These are phyloP conservation scores for Campoletis sonorensis DNA, from an alignment of 1,140 invertebrate species.

Conservation along the genomic window DNA sequence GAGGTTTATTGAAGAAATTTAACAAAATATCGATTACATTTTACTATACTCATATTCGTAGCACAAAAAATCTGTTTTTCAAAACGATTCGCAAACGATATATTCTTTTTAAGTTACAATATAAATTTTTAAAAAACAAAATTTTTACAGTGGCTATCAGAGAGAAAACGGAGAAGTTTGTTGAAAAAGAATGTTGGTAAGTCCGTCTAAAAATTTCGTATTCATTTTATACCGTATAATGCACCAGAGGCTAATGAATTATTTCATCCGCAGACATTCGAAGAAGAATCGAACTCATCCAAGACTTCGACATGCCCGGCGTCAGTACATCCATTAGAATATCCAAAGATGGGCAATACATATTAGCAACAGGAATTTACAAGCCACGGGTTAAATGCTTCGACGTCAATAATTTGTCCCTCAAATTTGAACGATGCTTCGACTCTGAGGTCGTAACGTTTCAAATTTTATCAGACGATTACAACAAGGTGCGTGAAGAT, in stretches of 20 bases:
- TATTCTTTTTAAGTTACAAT: background rate
- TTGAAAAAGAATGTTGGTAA: constrained; percentile 92
- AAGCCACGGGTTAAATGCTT: constrained; percentile 97
- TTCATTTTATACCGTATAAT: constrained; percentile 13
- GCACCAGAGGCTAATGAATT: constrained; percentile 17
- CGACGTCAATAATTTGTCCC: constrained; percentile 95
- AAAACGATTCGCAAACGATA: no score
- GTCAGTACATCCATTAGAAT: constrained; percentile 90
- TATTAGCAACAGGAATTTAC: constrained; percentile 96
- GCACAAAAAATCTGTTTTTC: background rate
- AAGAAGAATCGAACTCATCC: constrained; percentile 95
- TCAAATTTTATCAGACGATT: constrained; percentile 93
- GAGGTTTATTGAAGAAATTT: background rate
- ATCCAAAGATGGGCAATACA: constrained; percentile 95
- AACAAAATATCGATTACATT: background rate
- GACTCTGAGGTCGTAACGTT: constrained; percentile 96
- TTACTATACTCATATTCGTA: no score
- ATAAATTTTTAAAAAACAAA: constrained; percentile 45
- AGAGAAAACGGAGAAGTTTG: constrained; percentile 89
- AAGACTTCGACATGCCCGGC: constrained; percentile 99
- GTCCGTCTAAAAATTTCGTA: constrained; percentile 53
- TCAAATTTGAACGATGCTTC: constrained; percentile 99
- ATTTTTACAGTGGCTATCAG: constrained; percentile 92
- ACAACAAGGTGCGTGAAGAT: constrained; percentile 83
- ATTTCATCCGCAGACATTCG: constrained; percentile 81